A percentile compares a stretch with the other conserved stretches of the same genome.
Evolutionary conservation across 2,113 vertebrate species (phyloP).

Genomic region (Silurus meridionalis): DNA sequence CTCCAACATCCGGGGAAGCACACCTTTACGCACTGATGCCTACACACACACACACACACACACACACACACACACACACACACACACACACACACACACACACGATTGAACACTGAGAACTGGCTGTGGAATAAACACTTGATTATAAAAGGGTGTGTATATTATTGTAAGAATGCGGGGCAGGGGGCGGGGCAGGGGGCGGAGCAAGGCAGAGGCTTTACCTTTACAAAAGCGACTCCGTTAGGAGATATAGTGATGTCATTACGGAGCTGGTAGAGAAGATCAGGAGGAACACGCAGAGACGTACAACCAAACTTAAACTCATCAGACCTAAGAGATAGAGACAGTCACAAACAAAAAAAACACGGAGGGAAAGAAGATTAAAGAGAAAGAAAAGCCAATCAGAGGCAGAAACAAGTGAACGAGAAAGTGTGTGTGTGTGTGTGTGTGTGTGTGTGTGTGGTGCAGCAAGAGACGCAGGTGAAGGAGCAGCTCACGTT

Average conservation of each 20-base stretch:
- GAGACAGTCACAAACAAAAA: neutral
- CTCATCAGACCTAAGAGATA: conserved; percentile 83
- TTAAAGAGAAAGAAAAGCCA: too few relatives aligned
- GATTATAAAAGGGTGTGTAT: neutral
- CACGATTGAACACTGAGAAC: neutral
- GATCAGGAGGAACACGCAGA: conserved; percentile 87
- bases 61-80: conserved; percentile 28
- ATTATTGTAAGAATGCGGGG: neutral
- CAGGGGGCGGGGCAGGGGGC: too few relatives aligned
- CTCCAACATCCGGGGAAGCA: conserved; percentile 93
- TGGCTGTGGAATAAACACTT: neutral
- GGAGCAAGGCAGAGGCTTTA: conserved; percentile 57
- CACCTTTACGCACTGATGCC: conserved; percentile 90
- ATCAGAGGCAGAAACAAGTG: rapidly evolving
- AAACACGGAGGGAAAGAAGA: too few relatives aligned
- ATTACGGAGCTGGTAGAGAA: conserved; percentile 89
- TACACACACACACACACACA: conserved; percentile 55
- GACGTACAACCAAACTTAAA: conserved; percentile 95
- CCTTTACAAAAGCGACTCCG: conserved; percentile 95
- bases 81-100: conserved; percentile 32
- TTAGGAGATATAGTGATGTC: conserved; percentile 93
- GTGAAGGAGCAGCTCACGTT: conserved; percentile 79
- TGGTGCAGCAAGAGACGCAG: too few relatives aligned
- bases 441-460: too few relatives aligned
- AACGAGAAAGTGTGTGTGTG: rapidly evolving